A percentile compares a stretch with the other conserved stretches of the same genome.
Conservation (phyloP, 2,113 vertebrate genomes). For the Apteryx owenii region DNA sequence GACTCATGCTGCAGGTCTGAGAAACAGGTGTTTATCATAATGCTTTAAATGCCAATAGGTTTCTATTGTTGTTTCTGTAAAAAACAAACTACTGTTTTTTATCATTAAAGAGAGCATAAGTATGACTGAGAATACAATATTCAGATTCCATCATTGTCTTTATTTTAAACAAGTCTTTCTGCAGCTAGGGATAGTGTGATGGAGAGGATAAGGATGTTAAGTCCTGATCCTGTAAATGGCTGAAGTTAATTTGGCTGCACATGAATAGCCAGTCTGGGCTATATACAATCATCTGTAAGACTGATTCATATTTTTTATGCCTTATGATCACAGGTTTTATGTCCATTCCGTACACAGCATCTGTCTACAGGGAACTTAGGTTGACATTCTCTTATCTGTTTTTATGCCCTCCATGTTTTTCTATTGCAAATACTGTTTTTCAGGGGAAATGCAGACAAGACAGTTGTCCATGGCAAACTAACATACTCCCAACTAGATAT, state of each 20-base stretch:
- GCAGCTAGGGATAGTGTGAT: neutral
- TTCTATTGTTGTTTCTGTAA: neutral
- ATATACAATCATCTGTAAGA: neutral
- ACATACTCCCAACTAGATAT: neutral
- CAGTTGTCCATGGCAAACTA: neutral
- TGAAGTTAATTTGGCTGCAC: neutral
- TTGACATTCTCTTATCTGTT: neutral
- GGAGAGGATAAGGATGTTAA: neutral
- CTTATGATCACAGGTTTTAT: neutral
- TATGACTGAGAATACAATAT: neutral
- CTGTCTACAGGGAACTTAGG: neutral
- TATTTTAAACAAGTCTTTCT: neutral
- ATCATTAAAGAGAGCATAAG: neutral
- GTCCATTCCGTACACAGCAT: neutral
- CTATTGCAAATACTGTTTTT: neutral
- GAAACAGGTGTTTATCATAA: neutral
- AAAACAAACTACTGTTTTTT: neutral
- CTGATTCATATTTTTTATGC: neutral
- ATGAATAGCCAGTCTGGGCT: neutral
- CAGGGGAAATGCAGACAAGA: rapidly evolving
- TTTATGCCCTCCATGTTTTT: neutral
- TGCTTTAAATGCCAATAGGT: neutral
- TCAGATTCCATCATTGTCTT: neutral
- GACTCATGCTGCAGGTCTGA: neutral
- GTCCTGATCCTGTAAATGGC: neutral